Conservation (phyloP, 2,888 invertebrate species). For the Trachelus tabidus region DNA sequence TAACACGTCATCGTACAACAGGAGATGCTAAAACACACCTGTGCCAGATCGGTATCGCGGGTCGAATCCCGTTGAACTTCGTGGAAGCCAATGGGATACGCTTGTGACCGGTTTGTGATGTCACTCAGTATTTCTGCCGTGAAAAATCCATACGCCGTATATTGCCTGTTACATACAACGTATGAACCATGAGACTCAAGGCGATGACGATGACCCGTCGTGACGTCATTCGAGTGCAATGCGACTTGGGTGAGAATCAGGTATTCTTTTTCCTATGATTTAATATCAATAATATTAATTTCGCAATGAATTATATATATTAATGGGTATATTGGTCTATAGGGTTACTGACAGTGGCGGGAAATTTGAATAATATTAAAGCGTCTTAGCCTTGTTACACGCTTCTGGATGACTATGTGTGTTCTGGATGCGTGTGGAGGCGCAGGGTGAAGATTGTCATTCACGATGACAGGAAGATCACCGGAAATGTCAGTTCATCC, state of each 20-base stretch:
- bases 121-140: conserved; percentile 48
- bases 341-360: background rate
- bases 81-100: background rate
- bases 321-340: background rate
- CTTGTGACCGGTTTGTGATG: conserved; percentile 47
- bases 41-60: background rate
- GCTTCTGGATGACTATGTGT: background rate
- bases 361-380: background rate
- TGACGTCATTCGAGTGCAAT: conserved; percentile 4
- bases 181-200: background rate
- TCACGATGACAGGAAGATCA: background rate
- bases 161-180: background rate
- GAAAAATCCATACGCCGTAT: conserved; percentile 19
- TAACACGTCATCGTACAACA: background rate
- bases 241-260: background rate
- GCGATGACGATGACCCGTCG: conserved; percentile 22
- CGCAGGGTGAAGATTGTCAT: background rate
- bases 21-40: background rate
- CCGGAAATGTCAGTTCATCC: background rate
- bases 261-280: background rate
- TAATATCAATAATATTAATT: background rate
- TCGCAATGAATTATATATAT: background rate
- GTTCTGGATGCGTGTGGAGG: background rate
- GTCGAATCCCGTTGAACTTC: background rate
- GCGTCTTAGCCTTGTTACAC: background rate